Evolutionary conservation across 1,140 invertebrate species (phyloP), one percentile per base, ranked within the genome.

Genomic region (Drosophila pruinosa): DNA sequence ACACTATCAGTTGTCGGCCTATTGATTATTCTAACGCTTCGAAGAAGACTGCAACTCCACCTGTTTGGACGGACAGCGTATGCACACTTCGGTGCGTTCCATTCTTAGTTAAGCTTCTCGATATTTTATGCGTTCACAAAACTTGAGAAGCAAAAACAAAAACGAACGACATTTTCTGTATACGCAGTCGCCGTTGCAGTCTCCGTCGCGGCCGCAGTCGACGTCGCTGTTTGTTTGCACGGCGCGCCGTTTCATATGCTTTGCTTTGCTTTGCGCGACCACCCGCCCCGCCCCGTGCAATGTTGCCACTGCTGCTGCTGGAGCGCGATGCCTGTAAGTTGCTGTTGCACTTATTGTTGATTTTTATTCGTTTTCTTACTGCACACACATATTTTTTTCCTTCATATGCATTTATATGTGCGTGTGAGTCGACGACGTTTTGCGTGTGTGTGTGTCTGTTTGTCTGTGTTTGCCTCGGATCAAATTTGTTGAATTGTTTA

Each of bases 401-500:
- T 80, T 71, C 82, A 81, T 81, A 88, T 88, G 82, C 77, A 81
- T 71, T 85, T 83, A 78, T 56, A 81, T 81, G 58, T 85, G 81
- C 82, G 82, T 88, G 80, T 83, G 72, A 75, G 65, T 69, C 69
- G 79, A 72, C 65, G 75, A 80, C 64, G 77, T 71, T 69, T 56
- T 62, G 17, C 8, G 31, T 63, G 41, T 75, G 34, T 47, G 10
- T 59, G 38, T 53, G n/a, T 69, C 39, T 70, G 5, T 64, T 34
- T 80, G 56, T 70, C 31, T 74, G 64, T 68, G 80, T 63, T 83
- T 75, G 77, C 80, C 72, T 89, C 74, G 80, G 85, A 89, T 89
- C 86, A 89, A 89, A 89, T 89, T 86, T 89, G 76, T 89, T 86
- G 86, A 89, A 89, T 89, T 89, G 85, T 89, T 89, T 89, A 89